Percentiles rank a stretch among this genome's conserved stretches.
Evolutionary conservation across 2,797 vertebrate genomes (phyloP).

Genomic region (Mormyrops attenuatus): DNA sequence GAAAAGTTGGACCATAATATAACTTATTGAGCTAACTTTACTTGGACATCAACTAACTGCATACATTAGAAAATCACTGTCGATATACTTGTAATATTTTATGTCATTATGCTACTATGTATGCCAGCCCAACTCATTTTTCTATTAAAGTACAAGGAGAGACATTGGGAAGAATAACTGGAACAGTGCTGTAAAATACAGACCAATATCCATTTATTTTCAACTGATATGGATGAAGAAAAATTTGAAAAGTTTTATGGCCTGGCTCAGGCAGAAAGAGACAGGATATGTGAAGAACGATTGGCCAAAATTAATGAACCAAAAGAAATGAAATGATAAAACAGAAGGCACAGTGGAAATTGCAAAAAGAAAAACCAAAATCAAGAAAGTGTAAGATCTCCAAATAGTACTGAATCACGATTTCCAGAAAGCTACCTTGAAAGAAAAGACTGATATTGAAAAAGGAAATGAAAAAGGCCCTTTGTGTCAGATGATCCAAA

Average conservation of each 20-base stretch:
- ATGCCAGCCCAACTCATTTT: not conserved
- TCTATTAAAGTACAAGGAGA: not conserved
- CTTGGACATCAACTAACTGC: not conserved
- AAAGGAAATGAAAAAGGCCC: not conserved
- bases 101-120: not conserved
- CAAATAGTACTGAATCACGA: not conserved
- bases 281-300: not conserved
- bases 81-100: not conserved
- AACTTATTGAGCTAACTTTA: not conserved
- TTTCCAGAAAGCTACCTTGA: not conserved
- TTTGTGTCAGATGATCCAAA: not conserved
- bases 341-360: not conserved
- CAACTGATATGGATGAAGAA: not conserved
- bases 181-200: not conserved
- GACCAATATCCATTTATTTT: not conserved
- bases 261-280: not conserved
- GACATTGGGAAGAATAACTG: not conserved
- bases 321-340: not conserved
- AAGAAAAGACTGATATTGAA: not conserved
- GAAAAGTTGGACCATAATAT: not conserved
- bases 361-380: not conserved
- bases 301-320: not conserved
- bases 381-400: not conserved
- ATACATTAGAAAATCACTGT: not conserved
- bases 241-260: not conserved